Evolutionary conservation across 64 coral and sea anemone genomes (phyloP), one percentile per base, ranked within the genome.

Genomic region (Cladopsammia gracilis): DNA sequence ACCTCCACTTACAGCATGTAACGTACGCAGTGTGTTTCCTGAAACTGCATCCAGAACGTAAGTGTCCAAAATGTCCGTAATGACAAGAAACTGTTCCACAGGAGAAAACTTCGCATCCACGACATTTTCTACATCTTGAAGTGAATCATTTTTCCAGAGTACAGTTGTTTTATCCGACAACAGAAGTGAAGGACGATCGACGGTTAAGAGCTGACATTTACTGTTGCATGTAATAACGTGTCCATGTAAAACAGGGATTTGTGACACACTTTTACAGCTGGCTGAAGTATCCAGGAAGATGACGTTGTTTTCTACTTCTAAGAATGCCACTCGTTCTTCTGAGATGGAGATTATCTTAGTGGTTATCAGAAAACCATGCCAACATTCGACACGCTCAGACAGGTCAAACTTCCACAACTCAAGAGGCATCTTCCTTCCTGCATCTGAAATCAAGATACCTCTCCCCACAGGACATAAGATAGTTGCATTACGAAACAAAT

Each of bases 371-470:
- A 70, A 70, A 12, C 26, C 23, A 70, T 24, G 1, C 73, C 73
- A 76, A 3, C 18, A 54, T 50, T 20, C 48, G 47, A 76, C 52
- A 20, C 73, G 53, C 16, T 76, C 16, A 0, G 73, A 54, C 46
- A 76, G 48, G 4, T 76, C 73, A 76, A 76, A 53, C 47, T n/a
- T 76, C 73, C 73, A 76, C 48, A 76, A 50, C 47, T 76, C 73
- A 76, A 51, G 73, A 4, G n/a, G n/a, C n/a, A 18, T 19, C 2
- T 19, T 76, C 34, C 34, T 34, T 34, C 34, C 34, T 15, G 18
- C n/a, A n/a, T n/a, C 53, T 76, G 19, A 52, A 5, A 76, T 22
- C 18, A 76, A 8, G n/a, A 76, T 19, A 23, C 73, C 73, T 19
- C 22, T 19, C 5, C 18, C 52, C 7, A 76, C 73, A 54, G 73